Evolutionary conservation across 2,797 vertebrate species (phyloP).

Genomic region (Pantherophis alleghaniensis): DNA sequence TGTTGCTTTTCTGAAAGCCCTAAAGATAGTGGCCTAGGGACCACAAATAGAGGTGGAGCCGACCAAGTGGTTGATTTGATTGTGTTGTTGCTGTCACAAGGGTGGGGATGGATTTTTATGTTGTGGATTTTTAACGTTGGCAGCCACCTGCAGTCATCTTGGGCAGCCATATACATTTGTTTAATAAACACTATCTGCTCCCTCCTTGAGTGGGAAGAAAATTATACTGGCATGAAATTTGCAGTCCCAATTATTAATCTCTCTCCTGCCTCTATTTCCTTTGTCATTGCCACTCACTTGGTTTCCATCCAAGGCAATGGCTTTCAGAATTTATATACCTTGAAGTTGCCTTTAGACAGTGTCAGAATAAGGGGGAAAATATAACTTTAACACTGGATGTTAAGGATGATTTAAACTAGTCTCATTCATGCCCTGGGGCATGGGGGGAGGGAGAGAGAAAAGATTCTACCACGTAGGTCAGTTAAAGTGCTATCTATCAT

Average conservation of each 20-base stretch:
- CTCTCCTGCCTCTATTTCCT: not conserved
- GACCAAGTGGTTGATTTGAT: not conserved
- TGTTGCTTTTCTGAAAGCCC: not conserved
- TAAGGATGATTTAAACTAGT: not conserved
- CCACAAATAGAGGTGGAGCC: not conserved
- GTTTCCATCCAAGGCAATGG: not conserved
- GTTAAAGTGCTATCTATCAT: not conserved
- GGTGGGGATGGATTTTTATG: not conserved
- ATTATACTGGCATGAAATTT: not conserved
- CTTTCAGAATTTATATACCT: not conserved
- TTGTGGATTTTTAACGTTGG: not conserved
- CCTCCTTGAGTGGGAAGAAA: not conserved
- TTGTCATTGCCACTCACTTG: not conserved
- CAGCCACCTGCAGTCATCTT: not conserved
- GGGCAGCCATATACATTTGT: not conserved
- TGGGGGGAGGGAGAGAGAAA: not conserved
- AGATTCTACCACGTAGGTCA: not conserved
- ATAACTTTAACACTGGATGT: not conserved
- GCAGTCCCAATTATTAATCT: not conserved
- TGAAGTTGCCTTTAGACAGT: not conserved
- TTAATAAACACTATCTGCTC: not conserved
- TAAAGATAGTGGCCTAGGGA: not conserved
- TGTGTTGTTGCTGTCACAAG: not conserved
- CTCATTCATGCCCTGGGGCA: not conserved
- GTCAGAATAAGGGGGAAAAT: not conserved